These are phyloP conservation scores for Rhimphoctona megacephalus DNA, from an alignment of 2,888 invertebrate species.

Conservation along the genomic window DNA sequence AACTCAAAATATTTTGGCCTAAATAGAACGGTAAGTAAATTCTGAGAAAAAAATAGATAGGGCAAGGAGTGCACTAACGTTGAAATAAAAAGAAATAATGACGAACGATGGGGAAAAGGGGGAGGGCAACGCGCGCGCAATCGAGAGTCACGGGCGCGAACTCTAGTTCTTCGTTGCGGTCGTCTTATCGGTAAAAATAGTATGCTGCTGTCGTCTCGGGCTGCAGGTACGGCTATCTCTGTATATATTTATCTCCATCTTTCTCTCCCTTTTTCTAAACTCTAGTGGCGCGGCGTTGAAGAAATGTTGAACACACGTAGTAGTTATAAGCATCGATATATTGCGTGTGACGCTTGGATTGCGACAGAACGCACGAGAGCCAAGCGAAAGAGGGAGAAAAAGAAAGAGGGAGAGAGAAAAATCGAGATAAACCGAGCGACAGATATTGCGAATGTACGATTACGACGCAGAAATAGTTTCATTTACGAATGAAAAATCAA, in stretches of 20 bases:
- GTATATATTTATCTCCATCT: slow-evolving; percentile 6
- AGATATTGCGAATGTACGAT: slow-evolving; percentile 33
- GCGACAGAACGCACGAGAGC: slow-evolving; percentile 57
- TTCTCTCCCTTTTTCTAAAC: slow-evolving; percentile 18
- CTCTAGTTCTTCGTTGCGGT: slow-evolving; percentile 52
- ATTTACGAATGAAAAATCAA: slow-evolving; percentile 10
- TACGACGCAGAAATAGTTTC: slow-evolving; percentile 27
- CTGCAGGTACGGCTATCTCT: slow-evolving; percentile 51
- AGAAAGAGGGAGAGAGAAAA: slow-evolving; percentile 21
- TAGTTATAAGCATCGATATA: slow-evolving; percentile 14
- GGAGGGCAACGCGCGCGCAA: slow-evolving; percentile 48
- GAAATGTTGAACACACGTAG: slow-evolving; percentile 51
- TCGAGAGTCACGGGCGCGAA: slow-evolving; percentile 68
- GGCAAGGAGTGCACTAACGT: background rate
- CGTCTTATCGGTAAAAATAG: slow-evolving; percentile 69
- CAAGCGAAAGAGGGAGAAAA: slow-evolving; percentile 19
- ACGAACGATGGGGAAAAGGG: background rate
- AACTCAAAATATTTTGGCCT: background rate
- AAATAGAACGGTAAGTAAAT: slow-evolving; percentile 1
- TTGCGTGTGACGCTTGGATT: slow-evolving; percentile 53
- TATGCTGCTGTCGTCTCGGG: slow-evolving; percentile 65
- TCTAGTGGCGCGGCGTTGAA: slow-evolving; percentile 54
- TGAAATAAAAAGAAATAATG: slow-evolving; percentile 5
- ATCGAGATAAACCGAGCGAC: slow-evolving; percentile 35
- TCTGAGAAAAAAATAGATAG: background rate